phyloP scores from a whole-genome alignment of 2,113 vertebrate species.

The Nothoprocta perdicaria region DNA sequence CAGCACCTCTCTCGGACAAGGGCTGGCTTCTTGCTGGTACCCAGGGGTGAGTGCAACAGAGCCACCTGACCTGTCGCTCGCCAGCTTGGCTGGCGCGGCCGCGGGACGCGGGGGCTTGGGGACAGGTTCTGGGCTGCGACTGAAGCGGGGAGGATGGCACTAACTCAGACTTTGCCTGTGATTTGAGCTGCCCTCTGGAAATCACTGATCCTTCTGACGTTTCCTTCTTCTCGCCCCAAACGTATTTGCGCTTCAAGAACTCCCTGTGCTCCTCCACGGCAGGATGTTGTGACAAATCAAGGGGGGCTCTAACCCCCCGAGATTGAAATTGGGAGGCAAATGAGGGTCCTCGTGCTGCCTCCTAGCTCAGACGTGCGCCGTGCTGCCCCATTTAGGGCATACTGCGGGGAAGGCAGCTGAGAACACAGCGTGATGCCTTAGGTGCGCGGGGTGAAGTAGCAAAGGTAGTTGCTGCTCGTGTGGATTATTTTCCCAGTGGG shows the following conservation, averaged over 20 bases:
- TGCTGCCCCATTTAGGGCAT: accelerated
- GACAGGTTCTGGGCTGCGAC: background rate
- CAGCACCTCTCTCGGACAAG: background rate
- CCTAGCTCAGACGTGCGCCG: accelerated
- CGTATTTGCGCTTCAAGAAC: background rate
- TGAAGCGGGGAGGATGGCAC: accelerated
- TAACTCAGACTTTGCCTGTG: background rate
- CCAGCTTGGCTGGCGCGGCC: background rate
- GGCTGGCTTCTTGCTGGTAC: background rate
- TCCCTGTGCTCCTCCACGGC: background rate
- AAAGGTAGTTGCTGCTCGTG: background rate
- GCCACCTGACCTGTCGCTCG: background rate
- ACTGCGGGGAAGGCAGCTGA: background rate
- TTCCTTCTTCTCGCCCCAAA: background rate
- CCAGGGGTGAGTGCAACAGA: conserved; percentile 32
- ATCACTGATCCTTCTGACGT: background rate
- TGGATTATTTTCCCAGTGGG: background rate
- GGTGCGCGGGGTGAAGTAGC: accelerated
- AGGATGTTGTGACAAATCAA: background rate
- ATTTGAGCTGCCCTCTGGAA: background rate
- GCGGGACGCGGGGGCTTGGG: accelerated
- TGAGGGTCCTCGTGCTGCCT: background rate
- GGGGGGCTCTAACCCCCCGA: background rate
- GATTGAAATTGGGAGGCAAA: background rate
- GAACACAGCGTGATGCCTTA: background rate